Base-by-base conservation (phyloP, 2,888 invertebrate species). In the Erebia palarica region DNA sequence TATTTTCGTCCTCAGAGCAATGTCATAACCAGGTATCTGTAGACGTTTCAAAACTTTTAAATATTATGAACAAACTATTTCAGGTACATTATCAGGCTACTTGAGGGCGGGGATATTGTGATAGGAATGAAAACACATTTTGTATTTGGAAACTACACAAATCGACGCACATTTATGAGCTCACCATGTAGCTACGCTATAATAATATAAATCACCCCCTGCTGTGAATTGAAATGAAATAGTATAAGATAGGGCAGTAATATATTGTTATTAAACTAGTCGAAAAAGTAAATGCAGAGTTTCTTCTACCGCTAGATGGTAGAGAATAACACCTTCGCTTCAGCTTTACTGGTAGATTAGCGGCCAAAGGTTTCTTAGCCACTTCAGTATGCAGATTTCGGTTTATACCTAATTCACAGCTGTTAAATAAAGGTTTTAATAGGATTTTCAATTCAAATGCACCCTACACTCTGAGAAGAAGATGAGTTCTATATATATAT, bases 151-250 rank as follows among this genome's bases (percentile, higher is more conserved):
- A 60, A 60, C 10, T 11, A 42, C 16, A 42, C 42, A 44, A 60
- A 42, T 16, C 60, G 42, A 36, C 3, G 42, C 36, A 14, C 58
- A 60, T 16, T 60, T 44, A n/a, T 60, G 42, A 61, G 18, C 61
- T 61, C 61, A 44, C 47, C 47, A 61, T 44, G 61, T 47, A 61
- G 11, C 42, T 61, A 18, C 47, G 42, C n/a, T 13, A 44, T 61
- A 61, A 44, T 42, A 61, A 18, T 42, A 61, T 61, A 61, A 61
- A 61, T 61, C 47, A 21, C 44, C 13, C 42, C 61, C 47, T 42
- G 61, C 61, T 61, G 44, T 61, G 61, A 21, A 42, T 18, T 18
- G 57, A 9, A 47, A 47, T 47, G 61, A 18, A 61, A 18, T 60
- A 44, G 3, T 18, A 21, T 53, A 7, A 16, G 27, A 13, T 60